These are phyloP conservation scores for Hyposmocoma kahamanoa DNA, from an alignment of 1,140 invertebrate genomes.

Conservation along the genomic window DNA sequence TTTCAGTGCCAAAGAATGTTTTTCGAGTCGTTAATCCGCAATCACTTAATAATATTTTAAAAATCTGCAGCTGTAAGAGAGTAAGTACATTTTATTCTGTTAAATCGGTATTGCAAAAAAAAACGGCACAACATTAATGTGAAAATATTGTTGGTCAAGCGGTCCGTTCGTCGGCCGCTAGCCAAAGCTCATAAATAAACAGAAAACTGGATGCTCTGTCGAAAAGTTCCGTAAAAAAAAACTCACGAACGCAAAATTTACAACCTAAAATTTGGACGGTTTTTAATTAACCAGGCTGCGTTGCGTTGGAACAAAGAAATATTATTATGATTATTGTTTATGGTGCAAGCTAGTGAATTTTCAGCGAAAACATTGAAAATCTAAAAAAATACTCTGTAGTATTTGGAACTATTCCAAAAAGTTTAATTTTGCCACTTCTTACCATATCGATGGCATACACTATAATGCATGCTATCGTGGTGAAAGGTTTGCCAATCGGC, in stretches of 20 bases:
- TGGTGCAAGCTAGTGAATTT: too few species aligned
- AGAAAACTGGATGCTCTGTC: slow-evolving; percentile 63
- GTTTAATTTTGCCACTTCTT: too few species aligned
- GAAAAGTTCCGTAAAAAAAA: slow-evolving; percentile 63
- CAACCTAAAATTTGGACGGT: slow-evolving; percentile 54
- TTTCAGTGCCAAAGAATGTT: too few species aligned
- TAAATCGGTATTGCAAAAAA: slow-evolving; percentile 47
- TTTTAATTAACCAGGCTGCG: slow-evolving; percentile 62
- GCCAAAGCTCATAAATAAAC: slow-evolving; percentile 69
- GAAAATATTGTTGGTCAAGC: slow-evolving; percentile 59
- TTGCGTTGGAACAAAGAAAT: slow-evolving; percentile 16
- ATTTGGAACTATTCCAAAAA: too few species aligned
- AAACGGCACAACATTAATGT: slow-evolving; percentile 46
- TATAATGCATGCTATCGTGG: too few species aligned
- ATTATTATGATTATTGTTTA: neutral
- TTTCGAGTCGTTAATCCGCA: too few species aligned
- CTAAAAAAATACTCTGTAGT: too few species aligned
- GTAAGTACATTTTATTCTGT: neutral
- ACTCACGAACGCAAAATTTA: slow-evolving; percentile 60
- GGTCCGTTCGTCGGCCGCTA: slow-evolving; percentile 39
- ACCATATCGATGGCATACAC: too few species aligned
- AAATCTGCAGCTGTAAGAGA: too few species aligned
- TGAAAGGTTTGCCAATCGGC: too few species aligned
- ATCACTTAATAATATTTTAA: too few species aligned
- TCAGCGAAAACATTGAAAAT: too few species aligned